Base-by-base conservation (phyloP, 2,113 vertebrate genomes). In the Trinectes maculatus region DNA sequence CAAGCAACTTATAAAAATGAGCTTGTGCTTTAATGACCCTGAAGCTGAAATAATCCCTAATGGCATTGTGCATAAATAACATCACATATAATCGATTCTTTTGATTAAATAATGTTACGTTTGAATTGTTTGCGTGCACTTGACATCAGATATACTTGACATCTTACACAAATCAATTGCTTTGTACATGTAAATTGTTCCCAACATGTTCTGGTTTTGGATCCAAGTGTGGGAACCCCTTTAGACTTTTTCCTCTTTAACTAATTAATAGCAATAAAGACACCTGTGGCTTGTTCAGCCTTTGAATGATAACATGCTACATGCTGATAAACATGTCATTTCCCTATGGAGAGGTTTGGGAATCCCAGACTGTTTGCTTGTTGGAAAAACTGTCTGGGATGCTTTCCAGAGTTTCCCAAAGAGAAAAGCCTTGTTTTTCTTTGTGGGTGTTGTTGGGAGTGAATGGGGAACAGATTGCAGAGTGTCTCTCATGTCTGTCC, bases 401-500 rank as follows among this genome's bases (percentile, higher is more conserved):
- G 47, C 68, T 70, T 76, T 90, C 89, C 90, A 89, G 75, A 77
- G 78, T 84, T 83, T 76, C 48, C 80, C 80, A 79, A 83, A 67
- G 71, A 87, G 77, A 80, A 77, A 79, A 80, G 71, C 67, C 74
- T 62, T 70, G 85, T 88, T 84, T 84, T 77, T 86, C 76, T 75
- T 65, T 63, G 52, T 74, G 58, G 61, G 52, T 74, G 74, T 83
- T 86, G 84, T 87, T 75, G 72, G 79, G 80, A 84, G 70, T 80
- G 89, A 91, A 79, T 86, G 78, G 77, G 74, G 81, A 89, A 72
- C 89, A 90, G 88, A 89, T 89, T 90, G 85, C 77, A 78, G 77
- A 74, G 80, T 34, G 61, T 59, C 74, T 90, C 90, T 91, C 85
- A 92, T 91, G 87, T 90, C 89, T 79, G 71, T 89, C 92, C 91